Percentiles rank a stretch among this genome's conserved stretches.
phyloP scores from a whole-genome alignment of 2,888 invertebrate genomes.

The Gymnosoma rotundatum region DNA sequence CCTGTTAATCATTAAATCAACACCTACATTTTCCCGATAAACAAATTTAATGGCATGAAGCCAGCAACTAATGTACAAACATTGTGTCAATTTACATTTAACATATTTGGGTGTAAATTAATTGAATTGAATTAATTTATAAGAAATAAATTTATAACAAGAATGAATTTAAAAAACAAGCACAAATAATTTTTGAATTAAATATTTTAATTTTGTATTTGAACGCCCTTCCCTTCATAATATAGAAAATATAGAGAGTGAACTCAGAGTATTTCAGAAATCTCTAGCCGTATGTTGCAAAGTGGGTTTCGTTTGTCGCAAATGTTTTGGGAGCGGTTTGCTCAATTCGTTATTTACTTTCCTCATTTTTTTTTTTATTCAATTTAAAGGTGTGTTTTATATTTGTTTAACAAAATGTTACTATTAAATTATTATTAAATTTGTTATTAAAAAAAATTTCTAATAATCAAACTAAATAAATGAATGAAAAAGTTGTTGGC shows the following conservation, averaged over 20 bases:
- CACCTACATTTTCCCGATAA: slow-evolving; percentile 56
- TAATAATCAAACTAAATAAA: slow-evolving; percentile 28
- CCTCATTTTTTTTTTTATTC: too few relatives aligned
- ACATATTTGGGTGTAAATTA: slow-evolving; percentile 64
- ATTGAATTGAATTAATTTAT: slow-evolving; percentile 35
- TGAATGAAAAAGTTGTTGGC: slow-evolving; percentile 37
- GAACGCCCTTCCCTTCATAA: neutral
- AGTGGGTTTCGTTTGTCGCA: too few relatives aligned
- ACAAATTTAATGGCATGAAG: slow-evolving; percentile 20
- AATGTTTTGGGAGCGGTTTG: neutral
- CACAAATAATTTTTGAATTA: slow-evolving; percentile 18
- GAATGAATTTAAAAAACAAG: too few relatives aligned
- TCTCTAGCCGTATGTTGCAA: neutral
- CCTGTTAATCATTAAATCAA: slow-evolving; percentile 68
- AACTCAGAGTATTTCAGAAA: neutral
- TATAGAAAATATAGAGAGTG: too few relatives aligned
- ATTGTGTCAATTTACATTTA: slow-evolving; percentile 57
- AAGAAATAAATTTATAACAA: too few relatives aligned
- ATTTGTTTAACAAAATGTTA: slow-evolving; percentile 49
- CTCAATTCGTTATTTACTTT: too few relatives aligned
- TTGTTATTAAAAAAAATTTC: slow-evolving; percentile 25
- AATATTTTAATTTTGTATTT: neutral
- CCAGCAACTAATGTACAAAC: neutral
- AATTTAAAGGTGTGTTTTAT: slow-evolving; percentile 49
- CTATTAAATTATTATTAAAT: slow-evolving; percentile 27